phyloP scores from a whole-genome alignment of 2,113 vertebrate genomes.

The Chlorocebus sabaeus region DNA sequence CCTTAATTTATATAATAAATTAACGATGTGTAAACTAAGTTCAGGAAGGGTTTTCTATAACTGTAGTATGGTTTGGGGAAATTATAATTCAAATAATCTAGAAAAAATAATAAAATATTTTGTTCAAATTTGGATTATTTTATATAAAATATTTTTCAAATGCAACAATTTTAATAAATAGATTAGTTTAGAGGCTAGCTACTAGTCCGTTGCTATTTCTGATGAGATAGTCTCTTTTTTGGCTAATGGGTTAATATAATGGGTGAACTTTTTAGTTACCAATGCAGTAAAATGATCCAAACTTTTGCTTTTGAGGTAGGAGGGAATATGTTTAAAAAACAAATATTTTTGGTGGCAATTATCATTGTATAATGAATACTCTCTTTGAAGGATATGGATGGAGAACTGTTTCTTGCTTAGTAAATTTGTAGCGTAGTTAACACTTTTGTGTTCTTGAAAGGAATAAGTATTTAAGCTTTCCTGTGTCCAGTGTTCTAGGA shows the following conservation, averaged over 20 bases:
- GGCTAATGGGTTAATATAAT: neutral
- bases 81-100: neutral
- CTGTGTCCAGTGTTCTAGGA: neutral
- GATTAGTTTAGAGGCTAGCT: neutral
- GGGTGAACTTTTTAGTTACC: neutral
- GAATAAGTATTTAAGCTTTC: neutral
- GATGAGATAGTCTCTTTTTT: neutral
- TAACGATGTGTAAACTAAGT: neutral
- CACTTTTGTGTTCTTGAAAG: neutral
- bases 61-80: neutral
- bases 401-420: neutral
- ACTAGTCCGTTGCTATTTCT: neutral
- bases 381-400: neutral
- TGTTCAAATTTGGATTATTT: slow-evolving; percentile 2
- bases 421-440: neutral
- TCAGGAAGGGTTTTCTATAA: neutral
- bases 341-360: neutral
- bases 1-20: neutral
- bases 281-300: neutral
- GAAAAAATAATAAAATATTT: neutral
- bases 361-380: neutral
- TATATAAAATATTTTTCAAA: neutral
- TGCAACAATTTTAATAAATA: neutral
- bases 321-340: neutral
- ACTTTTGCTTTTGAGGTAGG: neutral